These are phyloP conservation scores for Endotricha flammealis DNA, from an alignment of 2,888 invertebrate species.

Conservation along the genomic window DNA sequence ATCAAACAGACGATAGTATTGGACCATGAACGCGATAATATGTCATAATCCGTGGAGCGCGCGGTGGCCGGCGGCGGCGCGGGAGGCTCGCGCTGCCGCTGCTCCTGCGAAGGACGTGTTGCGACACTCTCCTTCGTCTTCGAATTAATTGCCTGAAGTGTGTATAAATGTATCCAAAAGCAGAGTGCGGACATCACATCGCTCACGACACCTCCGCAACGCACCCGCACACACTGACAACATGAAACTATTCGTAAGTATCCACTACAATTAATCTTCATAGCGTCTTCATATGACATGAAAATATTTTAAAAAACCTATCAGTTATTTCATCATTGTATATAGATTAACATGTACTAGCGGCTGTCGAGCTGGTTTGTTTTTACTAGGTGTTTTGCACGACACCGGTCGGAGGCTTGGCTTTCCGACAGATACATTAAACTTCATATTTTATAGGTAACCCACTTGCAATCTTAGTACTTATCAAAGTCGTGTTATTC, in stretches of 20 bases:
- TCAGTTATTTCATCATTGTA: too few species aligned
- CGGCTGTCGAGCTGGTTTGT: too few species aligned
- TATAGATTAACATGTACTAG: too few species aligned
- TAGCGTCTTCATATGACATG: too few species aligned
- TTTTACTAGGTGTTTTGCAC: background rate
- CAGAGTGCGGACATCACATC: slow-evolving; percentile 21
- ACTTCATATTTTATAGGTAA: background rate
- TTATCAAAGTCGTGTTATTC: background rate
- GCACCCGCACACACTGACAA: slow-evolving; percentile 13
- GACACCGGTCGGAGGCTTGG: background rate
- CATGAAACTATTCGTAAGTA: slow-evolving; percentile 54
- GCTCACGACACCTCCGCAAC: slow-evolving; percentile 12
- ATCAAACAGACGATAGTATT: background rate
- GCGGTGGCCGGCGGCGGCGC: background rate
- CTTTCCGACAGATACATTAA: background rate
- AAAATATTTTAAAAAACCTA: background rate
- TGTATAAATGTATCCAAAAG: slow-evolving; percentile 35
- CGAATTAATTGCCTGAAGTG: slow-evolving; percentile 22
- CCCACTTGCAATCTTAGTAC: background rate
- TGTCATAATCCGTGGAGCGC: background rate
- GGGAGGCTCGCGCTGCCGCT: background rate
- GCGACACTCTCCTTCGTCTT: slow-evolving; percentile 23
- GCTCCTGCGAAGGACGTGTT: slow-evolving; percentile 18
- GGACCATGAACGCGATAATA: background rate
- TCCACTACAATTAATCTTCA: slow-evolving; percentile 6